Base-by-base conservation (phyloP, 2,797 vertebrate genomes). In the Poecile montanus region DNA sequence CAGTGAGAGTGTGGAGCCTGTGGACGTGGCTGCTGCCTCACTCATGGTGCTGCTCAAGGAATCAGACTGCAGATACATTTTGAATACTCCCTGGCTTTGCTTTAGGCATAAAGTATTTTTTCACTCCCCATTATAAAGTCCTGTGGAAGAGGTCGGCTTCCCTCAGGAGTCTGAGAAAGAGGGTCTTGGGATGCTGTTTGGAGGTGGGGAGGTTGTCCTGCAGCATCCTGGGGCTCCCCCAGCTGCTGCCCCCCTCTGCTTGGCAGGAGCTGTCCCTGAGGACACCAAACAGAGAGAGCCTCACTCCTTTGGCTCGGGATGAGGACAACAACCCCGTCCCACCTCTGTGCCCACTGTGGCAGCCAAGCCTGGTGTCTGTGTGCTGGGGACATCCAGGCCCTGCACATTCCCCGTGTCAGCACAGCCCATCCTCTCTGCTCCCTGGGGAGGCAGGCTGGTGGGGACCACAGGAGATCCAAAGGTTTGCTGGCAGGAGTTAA, bases 341-440 rank as follows among this genome's bases (percentile, higher is more conserved):
- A 42, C 1, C 38, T 68, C 71, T 0, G 2, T 1, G 8, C 14
- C 26, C 56, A 3, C 20, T 5, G 2, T 3, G 3, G 5, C 38
- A n/a, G 30, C 60, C 71, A 48, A 68, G 36, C 3, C 47, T 10
- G 4, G 1, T 0, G 0, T 16, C 26, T 63, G 1, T 0, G 0
- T 13, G 45, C 0, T 10, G 17, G 77, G 76, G 44, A 58, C 63
- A 15, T 2, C 12, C 34, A 32, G 21, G 32, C 38, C 22, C n/a
- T 62, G 62, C 16, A 16, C 38, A 2, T 8, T 22, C n/a, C 29
- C 68, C 1, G 1, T 16, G 40, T 2, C 8, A 2, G 11, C 22
- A 7, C 11, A 40, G 7, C 1, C 11, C 0, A 0, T 29, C 58
- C 42, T 5, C 77, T 27, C 40, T 1, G 2, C 4, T 32, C 50